Conservation (phyloP, 2,113 vertebrate species). For the Ceuthmochares aereus region DNA sequence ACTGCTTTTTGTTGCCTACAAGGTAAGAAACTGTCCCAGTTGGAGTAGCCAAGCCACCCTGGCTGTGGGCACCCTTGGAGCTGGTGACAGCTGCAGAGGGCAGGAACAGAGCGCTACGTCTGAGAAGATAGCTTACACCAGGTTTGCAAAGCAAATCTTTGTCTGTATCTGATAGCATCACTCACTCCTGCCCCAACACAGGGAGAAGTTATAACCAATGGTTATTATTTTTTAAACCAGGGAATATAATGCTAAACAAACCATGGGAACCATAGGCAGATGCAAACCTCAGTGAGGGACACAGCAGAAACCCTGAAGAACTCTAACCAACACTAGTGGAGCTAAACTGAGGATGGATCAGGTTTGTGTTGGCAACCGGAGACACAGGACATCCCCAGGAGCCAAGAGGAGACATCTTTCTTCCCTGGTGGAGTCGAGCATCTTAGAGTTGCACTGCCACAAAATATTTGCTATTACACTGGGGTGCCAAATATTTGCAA, state of each 20-base stretch:
- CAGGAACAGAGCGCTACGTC: not conserved
- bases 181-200: not conserved
- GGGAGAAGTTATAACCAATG: not conserved
- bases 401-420: not conserved
- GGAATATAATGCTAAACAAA: not conserved
- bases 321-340: accelerated
- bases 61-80: accelerated
- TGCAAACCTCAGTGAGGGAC: not conserved
- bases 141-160: not conserved
- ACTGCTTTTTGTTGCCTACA: not conserved
- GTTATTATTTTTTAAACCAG: not conserved
- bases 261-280: not conserved
- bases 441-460: not conserved
- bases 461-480: not conserved
- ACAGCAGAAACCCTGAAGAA: not conserved
- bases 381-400: not conserved
- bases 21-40: not conserved
- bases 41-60: too few species aligned
- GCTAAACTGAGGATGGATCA: too few species aligned
- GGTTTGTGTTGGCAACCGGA: not conserved
- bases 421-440: not conserved
- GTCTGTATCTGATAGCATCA: not conserved
- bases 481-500: not conserved
- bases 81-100: too few species aligned
- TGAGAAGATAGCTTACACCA: accelerated